Percentiles rank a stretch among this genome's conserved stretches.
phyloP scores from a whole-genome alignment of 92 coral and sea anemone species.

The Palythoa grandis region DNA sequence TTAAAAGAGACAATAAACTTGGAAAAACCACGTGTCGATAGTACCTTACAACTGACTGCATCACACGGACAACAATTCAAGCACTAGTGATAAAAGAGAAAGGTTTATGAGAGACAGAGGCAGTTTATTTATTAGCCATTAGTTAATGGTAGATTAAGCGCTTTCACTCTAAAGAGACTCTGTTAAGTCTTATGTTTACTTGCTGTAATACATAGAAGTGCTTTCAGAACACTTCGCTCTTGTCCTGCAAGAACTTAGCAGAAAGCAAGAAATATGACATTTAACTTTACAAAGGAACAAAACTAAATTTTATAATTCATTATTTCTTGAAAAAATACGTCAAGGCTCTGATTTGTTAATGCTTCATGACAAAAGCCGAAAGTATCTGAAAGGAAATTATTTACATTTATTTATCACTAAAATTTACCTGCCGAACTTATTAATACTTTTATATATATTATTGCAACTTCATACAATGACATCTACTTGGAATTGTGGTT shows the following conservation, averaged over 20 bases:
- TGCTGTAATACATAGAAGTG: neutral
- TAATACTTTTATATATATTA: neutral
- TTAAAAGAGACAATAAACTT: neutral
- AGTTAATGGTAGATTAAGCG: conserved; percentile 15
- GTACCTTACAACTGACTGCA: neutral
- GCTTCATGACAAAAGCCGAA: neutral
- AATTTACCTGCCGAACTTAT: neutral
- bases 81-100: neutral
- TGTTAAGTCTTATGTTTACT: neutral
- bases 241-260: neutral
- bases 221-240: neutral
- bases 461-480: neutral
- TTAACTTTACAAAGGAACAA: too few relatives aligned
- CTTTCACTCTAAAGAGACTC: conserved; percentile 23
- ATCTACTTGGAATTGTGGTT: neutral
- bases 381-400: neutral
- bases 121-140: neutral
- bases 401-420: neutral
- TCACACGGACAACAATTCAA: neutral
- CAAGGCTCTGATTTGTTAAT: neutral
- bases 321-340: too few relatives aligned
- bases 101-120: neutral
- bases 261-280: neutral
- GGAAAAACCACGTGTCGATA: neutral
- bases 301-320: neutral